phyloP scores from a whole-genome alignment of 2,888 invertebrate species.

The Chydorus sphaericus region DNA sequence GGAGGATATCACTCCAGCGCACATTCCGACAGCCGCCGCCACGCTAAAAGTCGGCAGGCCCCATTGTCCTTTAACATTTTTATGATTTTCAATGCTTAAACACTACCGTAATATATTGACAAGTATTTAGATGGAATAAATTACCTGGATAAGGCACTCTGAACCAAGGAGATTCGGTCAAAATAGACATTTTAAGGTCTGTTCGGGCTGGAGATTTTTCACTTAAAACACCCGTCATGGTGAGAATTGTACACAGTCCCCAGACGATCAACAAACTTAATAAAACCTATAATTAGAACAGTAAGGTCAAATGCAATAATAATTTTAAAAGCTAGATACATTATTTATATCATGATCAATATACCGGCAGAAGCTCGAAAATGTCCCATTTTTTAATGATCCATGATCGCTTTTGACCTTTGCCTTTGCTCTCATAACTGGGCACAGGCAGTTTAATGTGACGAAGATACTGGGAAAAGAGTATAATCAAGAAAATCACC shows the following conservation, averaged over 20 bases:
- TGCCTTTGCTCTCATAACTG: too few species aligned
- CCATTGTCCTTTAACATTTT: constrained; percentile 30
- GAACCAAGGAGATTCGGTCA: constrained; percentile 63
- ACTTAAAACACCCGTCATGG: constrained; percentile 45
- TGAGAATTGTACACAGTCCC: constrained; percentile 54
- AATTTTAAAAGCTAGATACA: neutral
- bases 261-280: constrained; percentile 62
- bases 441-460: constrained; percentile 45
- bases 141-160: constrained; percentile 63
- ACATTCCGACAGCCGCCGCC: constrained; percentile 26
- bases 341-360: constrained; percentile 26
- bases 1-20: constrained; percentile 26
- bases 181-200: constrained; percentile 50
- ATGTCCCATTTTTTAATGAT: constrained; percentile 46
- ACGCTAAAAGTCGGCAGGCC: constrained; percentile 27
- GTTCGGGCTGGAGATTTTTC: constrained; percentile 54
- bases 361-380: constrained; percentile 65
- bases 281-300: constrained; percentile 40
- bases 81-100: constrained; percentile 9
- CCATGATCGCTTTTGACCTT: too few species aligned
- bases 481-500: constrained; percentile 54
- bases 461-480: constrained; percentile 64
- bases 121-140: too few species aligned
- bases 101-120: too few species aligned
- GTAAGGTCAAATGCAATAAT: neutral